A percentile compares a stretch with the other conserved stretches of the same genome.
phyloP scores from a whole-genome alignment of 2,888 invertebrate species.

The Leptopterna dolabrata region DNA sequence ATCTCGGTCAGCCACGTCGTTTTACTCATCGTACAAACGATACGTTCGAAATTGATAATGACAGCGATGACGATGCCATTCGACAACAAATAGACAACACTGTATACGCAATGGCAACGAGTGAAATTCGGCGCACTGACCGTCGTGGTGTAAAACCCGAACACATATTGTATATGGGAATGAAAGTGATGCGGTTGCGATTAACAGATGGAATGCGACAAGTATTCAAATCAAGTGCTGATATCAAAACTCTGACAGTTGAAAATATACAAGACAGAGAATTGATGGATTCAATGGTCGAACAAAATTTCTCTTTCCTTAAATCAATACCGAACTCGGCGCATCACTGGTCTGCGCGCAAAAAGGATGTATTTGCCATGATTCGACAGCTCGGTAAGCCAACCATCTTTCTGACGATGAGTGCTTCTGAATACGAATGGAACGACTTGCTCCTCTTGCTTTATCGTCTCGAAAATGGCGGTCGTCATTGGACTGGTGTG shows the following conservation, averaged over 20 bases:
- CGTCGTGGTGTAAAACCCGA: constrained; percentile 63
- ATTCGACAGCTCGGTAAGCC: no score
- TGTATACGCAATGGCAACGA: background rate
- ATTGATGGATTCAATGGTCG: constrained; percentile 64
- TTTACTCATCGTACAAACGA: background rate
- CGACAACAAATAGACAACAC: constrained; percentile 1
- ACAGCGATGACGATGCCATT: background rate
- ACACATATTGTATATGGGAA: constrained; percentile 65
- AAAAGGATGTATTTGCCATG: no score
- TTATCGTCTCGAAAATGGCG: background rate
- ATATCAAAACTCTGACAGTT: constrained; percentile 64
- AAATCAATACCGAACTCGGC: constrained; percentile 51
- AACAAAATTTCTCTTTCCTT: constrained; percentile 59
- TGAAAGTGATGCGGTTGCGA: constrained; percentile 63
- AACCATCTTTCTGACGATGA: no score
- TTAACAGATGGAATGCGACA: constrained; percentile 31
- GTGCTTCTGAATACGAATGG: no score
- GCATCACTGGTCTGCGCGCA: background rate
- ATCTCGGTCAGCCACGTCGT: background rate
- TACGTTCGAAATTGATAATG: background rate
- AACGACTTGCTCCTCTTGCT: no score
- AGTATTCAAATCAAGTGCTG: background rate
- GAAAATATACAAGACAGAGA: constrained; percentile 64
- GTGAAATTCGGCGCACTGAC: no score
- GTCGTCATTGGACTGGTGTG: background rate